Conservation (phyloP, 2,888 invertebrate genomes). For the Thymelicus sylvestris region DNA sequence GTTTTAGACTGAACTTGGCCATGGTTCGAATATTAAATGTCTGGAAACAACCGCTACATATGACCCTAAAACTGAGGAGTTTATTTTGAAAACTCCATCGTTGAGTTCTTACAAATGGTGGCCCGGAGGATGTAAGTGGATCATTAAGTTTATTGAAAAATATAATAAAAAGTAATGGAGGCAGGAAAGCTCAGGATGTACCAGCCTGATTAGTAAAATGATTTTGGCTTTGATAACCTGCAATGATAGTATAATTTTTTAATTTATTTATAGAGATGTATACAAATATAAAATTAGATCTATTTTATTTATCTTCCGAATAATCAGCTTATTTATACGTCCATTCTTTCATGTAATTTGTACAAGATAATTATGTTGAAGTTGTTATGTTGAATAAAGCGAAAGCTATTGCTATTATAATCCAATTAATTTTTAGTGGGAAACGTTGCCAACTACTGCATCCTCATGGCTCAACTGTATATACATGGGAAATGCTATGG, state of each 20-base stretch:
- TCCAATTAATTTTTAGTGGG: constrained; percentile 86
- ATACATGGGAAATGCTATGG: constrained; percentile 92
- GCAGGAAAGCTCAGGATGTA: too few species aligned
- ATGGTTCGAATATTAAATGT: constrained; percentile 96
- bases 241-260: too few species aligned
- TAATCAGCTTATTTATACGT: too few species aligned
- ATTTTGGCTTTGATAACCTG: too few species aligned
- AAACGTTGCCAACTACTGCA: constrained; percentile 94
- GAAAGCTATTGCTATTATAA: too few species aligned
- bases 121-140: constrained; percentile 95
- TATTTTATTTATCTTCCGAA: too few species aligned
- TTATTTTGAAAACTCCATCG: constrained; percentile 94
- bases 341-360: too few species aligned
- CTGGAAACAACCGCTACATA: constrained; percentile 97
- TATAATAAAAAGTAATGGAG: not conserved
- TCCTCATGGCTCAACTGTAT: constrained; percentile 95
- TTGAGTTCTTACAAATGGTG: constrained; percentile 97
- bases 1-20: constrained; percentile 95
- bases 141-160: not conserved
- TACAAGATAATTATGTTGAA: too few species aligned
- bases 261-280: too few species aligned
- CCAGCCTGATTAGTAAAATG: too few species aligned
- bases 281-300: too few species aligned
- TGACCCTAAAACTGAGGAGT: constrained; percentile 92
- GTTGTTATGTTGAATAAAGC: too few species aligned